Base-by-base conservation (phyloP, 2,888 invertebrate genomes). In the Brachylomia viminalis region DNA sequence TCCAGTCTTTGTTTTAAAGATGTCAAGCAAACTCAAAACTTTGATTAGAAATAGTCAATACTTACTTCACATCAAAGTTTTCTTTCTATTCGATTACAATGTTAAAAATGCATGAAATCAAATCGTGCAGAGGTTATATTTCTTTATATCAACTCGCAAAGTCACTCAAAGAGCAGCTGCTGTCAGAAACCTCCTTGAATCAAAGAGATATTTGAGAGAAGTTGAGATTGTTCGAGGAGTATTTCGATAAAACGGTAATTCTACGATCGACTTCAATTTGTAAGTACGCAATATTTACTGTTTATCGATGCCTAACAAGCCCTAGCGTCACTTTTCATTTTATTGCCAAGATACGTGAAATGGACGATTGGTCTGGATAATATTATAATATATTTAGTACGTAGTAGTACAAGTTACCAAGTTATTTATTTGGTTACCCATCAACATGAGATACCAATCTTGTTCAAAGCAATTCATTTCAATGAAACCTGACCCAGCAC, bases 401-500 rank as follows among this genome's bases (percentile, higher is more conserved):
- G 11, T 49, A 42, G 42, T n/a, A 27, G 59, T 45, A 70, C 56
- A 45, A 49, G 30, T 61, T 47, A 49, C 45, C 10, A 8, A 56
- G 20, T 70, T n/a, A 77, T 77, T 82, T 81, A 59, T 77, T 33
- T n/a, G 49, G 47, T 45, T 38, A 65, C 33, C 71, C 47, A 70
- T 42, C 23, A 62, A 67, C 45, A 30, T 62, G 61, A 49, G 38
- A 64, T 61, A 70, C 75, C 38, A 80, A 56, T 73, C 61, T 71
- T 47, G 69, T 66, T 69, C 27, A 64, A 80, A 77, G 64, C 52
- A 69, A 80, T 77, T 69, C 72, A 61, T 80, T 73, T 61, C 42
- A 77, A 80, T 74, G 58, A 65, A 77, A 65, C 61, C 30, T 65
- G 56, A 62, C 49, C 49, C 65, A 23, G 15, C 8, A 15, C 52